These are phyloP conservation scores for Battus philenor DNA, from an alignment of 1,140 invertebrate species.

Conservation along the genomic window DNA sequence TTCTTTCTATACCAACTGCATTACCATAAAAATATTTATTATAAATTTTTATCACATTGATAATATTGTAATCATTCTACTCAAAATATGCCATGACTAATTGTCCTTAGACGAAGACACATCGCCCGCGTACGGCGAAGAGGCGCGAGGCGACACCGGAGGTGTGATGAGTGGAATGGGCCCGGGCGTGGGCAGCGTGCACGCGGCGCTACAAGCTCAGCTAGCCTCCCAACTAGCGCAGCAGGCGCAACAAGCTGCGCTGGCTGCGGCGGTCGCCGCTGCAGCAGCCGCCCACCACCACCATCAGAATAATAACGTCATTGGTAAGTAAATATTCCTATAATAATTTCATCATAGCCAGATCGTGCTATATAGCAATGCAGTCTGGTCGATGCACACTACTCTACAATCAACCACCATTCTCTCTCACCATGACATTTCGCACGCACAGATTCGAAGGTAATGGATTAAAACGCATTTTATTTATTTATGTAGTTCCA, in stretches of 20 bases:
- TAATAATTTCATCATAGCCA: neutral
- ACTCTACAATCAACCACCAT: too few relatives aligned
- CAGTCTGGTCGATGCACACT: too few relatives aligned
- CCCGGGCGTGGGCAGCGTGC: constrained; percentile 67
- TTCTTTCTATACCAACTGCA: too few relatives aligned
- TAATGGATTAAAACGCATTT: too few relatives aligned
- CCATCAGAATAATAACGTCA: constrained; percentile 72
- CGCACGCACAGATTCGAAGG: too few relatives aligned
- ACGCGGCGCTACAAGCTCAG: constrained; percentile 77
- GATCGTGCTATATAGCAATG: neutral
- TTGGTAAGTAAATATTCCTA: constrained; percentile 41
- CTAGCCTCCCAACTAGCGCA: constrained; percentile 76
- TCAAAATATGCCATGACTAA: too few relatives aligned
- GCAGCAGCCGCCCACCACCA: constrained; percentile 58
- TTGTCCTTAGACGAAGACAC: constrained; percentile 43
- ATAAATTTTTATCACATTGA: too few relatives aligned
- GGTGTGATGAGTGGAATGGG: constrained; percentile 20
- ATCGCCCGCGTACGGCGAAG: constrained; percentile 45
- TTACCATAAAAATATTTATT: too few relatives aligned
- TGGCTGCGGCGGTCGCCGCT: constrained; percentile 61
- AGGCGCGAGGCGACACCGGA: constrained; percentile 34
- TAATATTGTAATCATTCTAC: too few relatives aligned
- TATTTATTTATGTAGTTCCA: too few relatives aligned
- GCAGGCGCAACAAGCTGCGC: constrained; percentile 75
- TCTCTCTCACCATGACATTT: neutral